These are phyloP conservation scores for Strongylocentrotus purpuratus DNA, from an alignment of 35 echinoderm and acorn worm genomes.

Conservation along the genomic window DNA sequence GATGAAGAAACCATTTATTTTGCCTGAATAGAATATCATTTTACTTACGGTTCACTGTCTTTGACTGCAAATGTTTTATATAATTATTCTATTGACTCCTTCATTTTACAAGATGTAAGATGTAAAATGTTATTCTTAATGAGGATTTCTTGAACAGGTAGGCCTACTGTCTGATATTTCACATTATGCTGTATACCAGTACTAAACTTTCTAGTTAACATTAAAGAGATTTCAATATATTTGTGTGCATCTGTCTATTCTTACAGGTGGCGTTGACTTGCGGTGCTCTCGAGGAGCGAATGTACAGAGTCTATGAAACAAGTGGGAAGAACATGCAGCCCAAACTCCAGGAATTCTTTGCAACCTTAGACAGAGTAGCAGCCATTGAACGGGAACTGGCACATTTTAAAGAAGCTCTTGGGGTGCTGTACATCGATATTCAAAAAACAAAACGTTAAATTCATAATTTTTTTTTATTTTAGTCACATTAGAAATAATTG, in stretches of 20 bases:
- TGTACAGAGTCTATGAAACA: constrained; percentile 79
- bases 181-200: not conserved
- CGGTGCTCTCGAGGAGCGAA: constrained; percentile 65
- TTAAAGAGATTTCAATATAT: not conserved
- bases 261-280: constrained; percentile 74
- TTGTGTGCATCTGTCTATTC: not conserved
- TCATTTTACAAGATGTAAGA: no score
- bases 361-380: constrained; percentile 86
- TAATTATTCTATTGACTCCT: no score
- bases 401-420: constrained; percentile 86
- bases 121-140: no score
- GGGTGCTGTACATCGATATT: constrained; percentile 86
- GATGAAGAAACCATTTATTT: no score
- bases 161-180: no score
- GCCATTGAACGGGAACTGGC: constrained; percentile 81
- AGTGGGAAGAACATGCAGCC: constrained; percentile 82
- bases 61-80: no score
- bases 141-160: no score
- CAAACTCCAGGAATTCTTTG: constrained; percentile 92
- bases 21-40: no score
- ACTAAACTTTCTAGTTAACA: not conserved
- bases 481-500: no score
- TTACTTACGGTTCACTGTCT: no score
- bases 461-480: not conserved
- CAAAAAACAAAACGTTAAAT: constrained; percentile 42